Conservation (phyloP, 2,797 vertebrate species). For the Chaunax sp. region DNA sequence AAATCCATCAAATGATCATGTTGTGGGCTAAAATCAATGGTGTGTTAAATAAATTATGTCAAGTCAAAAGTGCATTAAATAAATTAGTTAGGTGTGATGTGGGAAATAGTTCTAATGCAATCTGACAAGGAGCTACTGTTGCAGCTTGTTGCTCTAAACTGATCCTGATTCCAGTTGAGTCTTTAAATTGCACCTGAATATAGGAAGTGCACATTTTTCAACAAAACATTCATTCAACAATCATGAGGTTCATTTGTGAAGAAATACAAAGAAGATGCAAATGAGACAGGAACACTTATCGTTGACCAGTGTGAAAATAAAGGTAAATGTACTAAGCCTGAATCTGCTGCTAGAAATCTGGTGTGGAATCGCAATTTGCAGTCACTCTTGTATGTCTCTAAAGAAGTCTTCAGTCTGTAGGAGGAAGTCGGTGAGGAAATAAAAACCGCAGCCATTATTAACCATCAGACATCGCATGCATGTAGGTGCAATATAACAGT, state of each 20-base stretch:
- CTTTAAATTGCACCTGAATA: conserved; percentile 55
- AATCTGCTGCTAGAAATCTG: not conserved
- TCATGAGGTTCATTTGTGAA: conserved; percentile 26
- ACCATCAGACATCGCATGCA: conserved; percentile 68
- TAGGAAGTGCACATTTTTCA: conserved; percentile 30
- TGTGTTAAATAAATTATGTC: conserved; percentile 72
- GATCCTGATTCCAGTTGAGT: conserved; percentile 28
- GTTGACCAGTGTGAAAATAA: not conserved
- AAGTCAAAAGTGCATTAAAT: conserved; percentile 69
- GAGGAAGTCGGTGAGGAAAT: conserved; percentile 22
- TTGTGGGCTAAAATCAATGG: conserved; percentile 73
- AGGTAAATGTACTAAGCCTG: conserved; percentile 2
- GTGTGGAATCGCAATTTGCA: conserved; percentile 6
- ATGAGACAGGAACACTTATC: not conserved
- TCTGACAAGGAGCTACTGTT: conserved; percentile 51
- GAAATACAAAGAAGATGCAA: conserved; percentile 12
- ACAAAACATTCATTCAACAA: conserved; percentile 27
- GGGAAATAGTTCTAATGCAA: conserved; percentile 72
- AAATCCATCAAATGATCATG: conserved; percentile 71
- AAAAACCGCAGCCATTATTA: conserved; percentile 75
- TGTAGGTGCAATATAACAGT: no score
- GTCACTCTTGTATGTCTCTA: conserved; percentile 10
- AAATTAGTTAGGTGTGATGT: conserved; percentile 60
- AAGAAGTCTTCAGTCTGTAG: conserved; percentile 22
- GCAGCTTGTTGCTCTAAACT: conserved; percentile 45